Conservation (phyloP, 2,888 invertebrate species). For the Euzophera pinguis region DNA sequence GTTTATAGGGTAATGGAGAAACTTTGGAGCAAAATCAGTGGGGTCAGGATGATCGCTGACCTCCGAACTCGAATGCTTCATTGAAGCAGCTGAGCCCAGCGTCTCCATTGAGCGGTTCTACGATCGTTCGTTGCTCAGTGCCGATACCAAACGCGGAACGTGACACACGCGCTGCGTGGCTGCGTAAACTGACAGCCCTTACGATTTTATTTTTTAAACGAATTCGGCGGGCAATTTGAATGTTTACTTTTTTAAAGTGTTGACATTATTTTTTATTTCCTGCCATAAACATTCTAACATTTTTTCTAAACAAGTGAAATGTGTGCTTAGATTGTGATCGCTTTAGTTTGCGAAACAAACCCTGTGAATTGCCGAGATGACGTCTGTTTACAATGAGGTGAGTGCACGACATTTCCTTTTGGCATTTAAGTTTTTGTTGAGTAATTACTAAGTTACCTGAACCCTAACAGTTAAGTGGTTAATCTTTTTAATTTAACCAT, state of each 20-base stretch:
- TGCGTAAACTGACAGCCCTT: constrained; percentile 47
- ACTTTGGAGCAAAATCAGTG: constrained; percentile 48
- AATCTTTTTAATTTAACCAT: constrained; percentile 27
- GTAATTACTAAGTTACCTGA: constrained; percentile 49
- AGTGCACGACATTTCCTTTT: constrained; percentile 69
- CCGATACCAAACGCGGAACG: constrained; percentile 70
- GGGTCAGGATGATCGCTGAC: constrained; percentile 69
- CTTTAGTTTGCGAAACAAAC: constrained; percentile 50
- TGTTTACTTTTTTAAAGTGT: constrained; percentile 28
- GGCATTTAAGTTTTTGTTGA: constrained; percentile 68
- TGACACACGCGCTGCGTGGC: constrained; percentile 68
- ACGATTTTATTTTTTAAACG: constrained; percentile 43
- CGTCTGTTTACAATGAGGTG: constrained; percentile 72
- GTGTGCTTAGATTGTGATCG: constrained; percentile 60
- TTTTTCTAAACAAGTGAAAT: constrained; percentile 44
- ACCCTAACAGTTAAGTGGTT: constrained; percentile 31
- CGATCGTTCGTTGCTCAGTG: constrained; percentile 60
- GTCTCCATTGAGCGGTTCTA: constrained; percentile 57
- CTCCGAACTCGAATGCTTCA: constrained; percentile 75
- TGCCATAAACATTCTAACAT: not conserved
- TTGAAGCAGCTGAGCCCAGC: constrained; percentile 68
- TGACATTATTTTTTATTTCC: constrained; percentile 8
- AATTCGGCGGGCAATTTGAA: constrained; percentile 64
- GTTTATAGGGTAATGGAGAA: constrained; percentile 62
- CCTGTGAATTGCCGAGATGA: constrained; percentile 55